Evolutionary conservation across 2,797 vertebrate species (phyloP), one percentile per base, ranked within the genome.

Genomic region (Tympanoctomys barrerae): DNA sequence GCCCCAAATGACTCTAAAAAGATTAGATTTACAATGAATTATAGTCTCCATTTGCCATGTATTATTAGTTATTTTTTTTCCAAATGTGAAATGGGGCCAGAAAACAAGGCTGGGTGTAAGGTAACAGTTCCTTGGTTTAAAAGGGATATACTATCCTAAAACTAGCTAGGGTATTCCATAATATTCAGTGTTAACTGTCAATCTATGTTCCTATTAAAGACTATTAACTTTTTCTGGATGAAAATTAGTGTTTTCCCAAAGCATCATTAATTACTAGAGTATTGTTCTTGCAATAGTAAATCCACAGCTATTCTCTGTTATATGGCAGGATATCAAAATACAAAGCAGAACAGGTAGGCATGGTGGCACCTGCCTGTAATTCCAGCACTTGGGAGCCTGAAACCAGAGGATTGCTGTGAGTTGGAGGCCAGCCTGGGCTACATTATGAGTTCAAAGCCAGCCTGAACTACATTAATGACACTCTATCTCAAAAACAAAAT

Each of bases 1-100:
- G 28, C 28, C 46, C n/a, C 89, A 57, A 92, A 94, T 22, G 79
- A 86, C n/a, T 87, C 78, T 80, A 66, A 52, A 88, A 66, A 21
- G 14, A 24, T 42, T 64, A 81, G 28, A 33, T 49, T 78, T 57
- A 26, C 2, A 82, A 82, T 81, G 54, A 79, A 66, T 68, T 75
- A 31, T 33, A 46, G 16, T 75, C 86, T 89, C 87, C 59, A 59
- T 84, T 19, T 70, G 79, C 52, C 36, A 59, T 77, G 33, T 36
- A 71, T 79, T 87, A 64, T 81, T 87, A 95, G 36, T 73, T 39
- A 75, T 36, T 73, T 94, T 93, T 93, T 90, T 90, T 66, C 66
- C 24, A 52, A 89, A 46, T 19, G 19, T 75, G 88, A 49, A 24
- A 18, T 57, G 54, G 14, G 54, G 54, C 54, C 54, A 57, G 16